Base-by-base conservation (phyloP, 30 jellyfish, hydroid and myxozoan genomes). In the Hydra vulgaris region DNA sequence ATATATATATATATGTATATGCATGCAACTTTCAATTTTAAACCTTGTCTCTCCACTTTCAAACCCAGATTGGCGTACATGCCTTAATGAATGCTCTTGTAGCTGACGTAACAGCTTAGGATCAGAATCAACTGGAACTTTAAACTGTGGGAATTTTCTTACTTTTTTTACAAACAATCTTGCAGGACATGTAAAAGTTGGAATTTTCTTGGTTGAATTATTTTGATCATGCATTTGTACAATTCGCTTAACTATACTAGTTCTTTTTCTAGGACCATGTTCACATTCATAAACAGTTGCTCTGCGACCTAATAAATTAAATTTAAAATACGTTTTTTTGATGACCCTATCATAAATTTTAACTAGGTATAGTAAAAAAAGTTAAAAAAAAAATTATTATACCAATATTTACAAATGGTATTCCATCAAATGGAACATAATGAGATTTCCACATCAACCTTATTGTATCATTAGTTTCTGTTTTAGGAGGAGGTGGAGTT, bases 211-310 rank as follows among this genome's bases (percentile, higher is more conserved):
- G 82, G 86, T 23, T 7, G 96, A 80, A n/a, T 83, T 76, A 23
- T 84, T 81, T 3, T 90, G 93, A 7, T 85, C 97, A 19, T 90
- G 87, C 54, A 81, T 74, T 27, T 86, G 86, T 18, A 86, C 71
- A 90, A 86, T 82, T 75, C 97, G 82, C 77, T 90, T 90, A n/a
- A 90, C 53, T 23, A 95, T 95, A 80, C 87, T 90, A 21, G 90
- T 86, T 78, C 94, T 85, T 84, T 90, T 90, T 23, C 97, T 85
- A 53, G 97, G 97, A 7, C 97, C 97, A 83, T 90, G 97, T 72
- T 90, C 97, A 79, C 97, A 90, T 24, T 90, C 97, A 95, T 85
- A 85, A 21, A 90, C 97, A 0, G 97, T 90, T 16, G 97, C 97
- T 22, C 97, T 73, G 53, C 97, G 93, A 0, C 97, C 97, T 90